Base-by-base conservation (phyloP, 2,797 vertebrate genomes). In the Leontocebus nigricollis region DNA sequence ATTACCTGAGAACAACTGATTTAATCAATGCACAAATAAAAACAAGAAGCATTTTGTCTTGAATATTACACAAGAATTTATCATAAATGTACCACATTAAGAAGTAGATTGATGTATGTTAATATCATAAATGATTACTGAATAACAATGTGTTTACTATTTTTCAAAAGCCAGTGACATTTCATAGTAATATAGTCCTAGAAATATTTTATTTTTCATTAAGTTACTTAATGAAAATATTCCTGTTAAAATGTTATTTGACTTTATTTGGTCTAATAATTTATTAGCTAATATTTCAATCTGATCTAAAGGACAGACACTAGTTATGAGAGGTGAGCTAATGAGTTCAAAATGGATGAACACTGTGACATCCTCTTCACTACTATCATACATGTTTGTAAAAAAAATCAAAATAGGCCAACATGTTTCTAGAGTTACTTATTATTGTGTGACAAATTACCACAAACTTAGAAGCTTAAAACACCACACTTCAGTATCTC, bases 11-110 rank as follows among this genome's bases (percentile, higher is more conserved):
- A 93, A 70, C 95, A 76, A 0, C 4, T 82, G 22, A 96, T 86
- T 92, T 92, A 95, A 89, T 67, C 6, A 97, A 97, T 73, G 13
- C 30, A 96, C 94, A 95, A 85, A 13, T 93, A 44, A 87, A 96
- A 95, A 96, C 59, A 98, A 92, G 97, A 6, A 85, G 0, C 2
- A 52, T 93, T 98, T 97, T 84, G 0, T 50, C 97, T 91, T 77
- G 3, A 86, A 26, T 94, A 9, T 89, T 94, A 17, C 81, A 84
- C 7, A 83, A 86, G 22, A 95, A 52, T 39, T 82, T 52, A 12
- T 84, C n/a, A 41, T 79, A 94, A 93, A 80, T 5, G 55, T 17
- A 33, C 4, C 17, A 36, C 5, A 83, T 10, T 67, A 76, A 41
- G 10, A 30, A 72, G 22, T 36, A 85, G 30, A 93, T 48, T 86